Evolutionary conservation across 2,888 invertebrate genomes (phyloP).

Genomic region (Sminthurides aquaticus): DNA sequence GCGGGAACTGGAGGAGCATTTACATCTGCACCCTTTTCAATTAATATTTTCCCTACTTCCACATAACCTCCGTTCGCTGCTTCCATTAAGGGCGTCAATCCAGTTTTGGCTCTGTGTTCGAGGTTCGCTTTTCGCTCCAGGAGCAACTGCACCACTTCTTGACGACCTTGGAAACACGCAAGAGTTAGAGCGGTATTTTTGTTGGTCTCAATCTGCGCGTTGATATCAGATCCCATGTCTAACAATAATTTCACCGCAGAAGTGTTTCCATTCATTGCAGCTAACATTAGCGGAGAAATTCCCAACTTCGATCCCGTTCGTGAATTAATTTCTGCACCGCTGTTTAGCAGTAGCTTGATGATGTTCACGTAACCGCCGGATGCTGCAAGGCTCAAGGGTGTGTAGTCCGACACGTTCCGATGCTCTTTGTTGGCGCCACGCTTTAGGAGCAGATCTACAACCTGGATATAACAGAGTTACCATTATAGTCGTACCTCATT

Average conservation of each 20-base stretch:
- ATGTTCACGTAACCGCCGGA: conserved; percentile 98
- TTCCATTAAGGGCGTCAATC: conserved; percentile 97
- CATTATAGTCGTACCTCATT: too few relatives aligned
- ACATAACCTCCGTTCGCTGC: conserved; percentile 99
- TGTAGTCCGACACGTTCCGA: conserved; percentile 97
- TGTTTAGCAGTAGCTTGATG: conserved; percentile 81
- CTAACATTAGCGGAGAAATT: conserved; percentile 94
- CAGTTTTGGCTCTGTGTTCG: conserved; percentile 95
- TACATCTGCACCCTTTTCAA: conserved; percentile 96
- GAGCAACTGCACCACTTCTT: conserved; percentile 93
- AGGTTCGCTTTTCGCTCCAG: conserved; percentile 96
- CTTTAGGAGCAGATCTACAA: conserved; percentile 81
- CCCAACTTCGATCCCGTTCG: conserved; percentile 93
- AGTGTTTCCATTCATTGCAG: conserved; percentile 47
- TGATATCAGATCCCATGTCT: conserved; percentile 98
- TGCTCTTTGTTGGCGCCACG: conserved; percentile 95
- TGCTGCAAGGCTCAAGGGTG: conserved; percentile 95
- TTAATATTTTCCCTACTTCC: conserved; percentile 89
- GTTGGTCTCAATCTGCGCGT: conserved; percentile 99
- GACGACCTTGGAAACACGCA: conserved; percentile 97
- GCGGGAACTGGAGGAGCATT: conserved; percentile 98
- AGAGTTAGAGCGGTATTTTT: conserved; percentile 96
- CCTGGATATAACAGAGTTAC: too few relatives aligned
- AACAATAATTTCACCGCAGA: conserved; percentile 88
- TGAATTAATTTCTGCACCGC: conserved; percentile 98